Evolutionary conservation across 2,113 vertebrate genomes (phyloP), one percentile per base, ranked within the genome.

Genomic region (Patagioenas fasciata): DNA sequence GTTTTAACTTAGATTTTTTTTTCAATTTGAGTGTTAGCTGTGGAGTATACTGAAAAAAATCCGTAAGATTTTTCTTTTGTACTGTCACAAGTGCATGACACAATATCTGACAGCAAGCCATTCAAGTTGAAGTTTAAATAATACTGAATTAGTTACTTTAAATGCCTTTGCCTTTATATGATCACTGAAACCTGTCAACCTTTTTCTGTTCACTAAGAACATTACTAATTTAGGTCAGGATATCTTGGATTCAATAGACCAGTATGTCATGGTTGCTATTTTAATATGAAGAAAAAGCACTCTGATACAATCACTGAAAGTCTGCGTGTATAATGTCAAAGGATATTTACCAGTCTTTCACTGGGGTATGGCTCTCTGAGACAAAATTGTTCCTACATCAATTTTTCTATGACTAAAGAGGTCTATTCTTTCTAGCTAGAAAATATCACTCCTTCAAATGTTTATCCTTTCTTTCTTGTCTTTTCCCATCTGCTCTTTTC

Each of bases 221-320:
- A 75, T 85, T 95, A 71, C 29, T 93, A 89, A 95, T 95, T 94
- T 96, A 91, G 78, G 72, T 94, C 85, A 91, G 42, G n/a, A 65
- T 92, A 88, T 64, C 65, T 75, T 94, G 28, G 48, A 83, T 95
- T 94, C 51, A 87, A 78, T 61, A 88, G 73, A 82, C 31, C 15
- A 81, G 20, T 75, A 78, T 75, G 65, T 56, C 85, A 65, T 53
- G n/a, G 32, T 74, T 91, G 42, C 69, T 94, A 81, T 72, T 95
- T 96, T 87, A 75, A 56, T 82, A 79, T 19, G 48, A 89, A 71
- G 67, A 93, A 86, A 85, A 91, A 93, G 47, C 13, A 56, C n/a
- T 88, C 56, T 58, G 53, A 73, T 88, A 84, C 20, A 26, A 85
- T 90, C 74, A 62, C 67, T 85, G 64, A 64, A 92, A 86, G 2